phyloP scores from a whole-genome alignment of 2,888 invertebrate genomes.

The Aproaerema taeniolella region DNA sequence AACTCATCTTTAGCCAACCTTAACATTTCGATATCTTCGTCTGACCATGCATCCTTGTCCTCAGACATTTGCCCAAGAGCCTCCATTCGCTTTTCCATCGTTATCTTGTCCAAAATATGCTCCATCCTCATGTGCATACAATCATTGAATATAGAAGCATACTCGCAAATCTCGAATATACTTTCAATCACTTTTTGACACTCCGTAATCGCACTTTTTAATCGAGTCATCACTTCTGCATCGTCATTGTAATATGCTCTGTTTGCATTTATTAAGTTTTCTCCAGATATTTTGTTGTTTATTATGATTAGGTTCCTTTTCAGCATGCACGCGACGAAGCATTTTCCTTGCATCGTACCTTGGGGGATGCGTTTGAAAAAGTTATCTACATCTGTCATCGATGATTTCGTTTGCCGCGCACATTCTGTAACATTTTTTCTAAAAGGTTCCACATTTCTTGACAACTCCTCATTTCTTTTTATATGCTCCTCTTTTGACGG shows the following conservation, averaged over 20 bases:
- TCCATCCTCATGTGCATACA: slow-evolving; percentile 73
- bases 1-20: slow-evolving; percentile 61
- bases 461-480: slow-evolving; percentile 42
- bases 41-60: slow-evolving; percentile 53
- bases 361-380: slow-evolving; percentile 62
- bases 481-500: slow-evolving; percentile 58
- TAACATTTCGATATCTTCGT: slow-evolving; percentile 56
- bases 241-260: slow-evolving; percentile 55
- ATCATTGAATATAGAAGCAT: slow-evolving; percentile 63
- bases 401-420: slow-evolving; percentile 58
- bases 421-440: slow-evolving; percentile 60
- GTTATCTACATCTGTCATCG: slow-evolving; percentile 51
- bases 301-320: slow-evolving; percentile 55
- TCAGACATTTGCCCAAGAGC: slow-evolving; percentile 56
- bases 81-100: slow-evolving; percentile 62
- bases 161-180: slow-evolving; percentile 66
- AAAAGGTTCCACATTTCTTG: slow-evolving; percentile 55
- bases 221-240: slow-evolving; percentile 49
- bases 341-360: slow-evolving; percentile 52
- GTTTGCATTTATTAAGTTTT: slow-evolving; percentile 50
- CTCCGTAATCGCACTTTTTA: slow-evolving; percentile 47
- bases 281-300: slow-evolving; percentile 48
- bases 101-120: slow-evolving; percentile 59
- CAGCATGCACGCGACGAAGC: slow-evolving; percentile 64
- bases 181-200: slow-evolving; percentile 42